Base-by-base conservation (phyloP, 2,797 vertebrate species). In the Sebastes matsubarae region DNA sequence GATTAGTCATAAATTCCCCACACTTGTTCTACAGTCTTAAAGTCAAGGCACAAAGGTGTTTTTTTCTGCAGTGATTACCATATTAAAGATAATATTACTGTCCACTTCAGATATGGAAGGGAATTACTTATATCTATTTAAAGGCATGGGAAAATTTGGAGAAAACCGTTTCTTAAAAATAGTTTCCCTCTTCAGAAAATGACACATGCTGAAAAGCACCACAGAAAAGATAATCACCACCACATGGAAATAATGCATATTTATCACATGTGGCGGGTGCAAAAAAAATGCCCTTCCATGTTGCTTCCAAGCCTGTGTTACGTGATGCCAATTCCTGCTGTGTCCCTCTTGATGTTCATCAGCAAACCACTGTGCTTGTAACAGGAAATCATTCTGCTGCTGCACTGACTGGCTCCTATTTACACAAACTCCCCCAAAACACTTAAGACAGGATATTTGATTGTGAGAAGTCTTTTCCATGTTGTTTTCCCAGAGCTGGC, bases 361-460 rank as follows among this genome's bases (percentile, higher is more conserved):
- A 89, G 88, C 72, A 85, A 85, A 86, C 88, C 84, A n/a, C 85
- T 87, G 86, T 9, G 64, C 89, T 92, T 89, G 93, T 90, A 90
- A 92, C 88, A 93, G 94, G 92, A 95, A 95, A 94, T 93, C 88
- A 84, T 88, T 92, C 88, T 88, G 85, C 84, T 80, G 90, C 88
- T 87, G 79, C 64, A 81, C 85, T 83, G 78, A 86, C 89, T 88
- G 84, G 87, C 74, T 88, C 88, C 85, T 95, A 90, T 94, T 94
- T 95, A 94, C 85, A 95, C 92, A 94, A 94, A 92, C 90, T 80
- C 85, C 88, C 87, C 77, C 77, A 81, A 94, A 94, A 94, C 91
- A 93, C 91, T 94, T 91, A 89, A 91, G 90, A 88, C 91, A 94
- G 92, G 94, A 94, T 93, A 95, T 94, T 92, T 87, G 85, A 93